Evolutionary conservation across 2,797 vertebrate genomes (phyloP).

Genomic region (Bovichtus diacanthus): DNA sequence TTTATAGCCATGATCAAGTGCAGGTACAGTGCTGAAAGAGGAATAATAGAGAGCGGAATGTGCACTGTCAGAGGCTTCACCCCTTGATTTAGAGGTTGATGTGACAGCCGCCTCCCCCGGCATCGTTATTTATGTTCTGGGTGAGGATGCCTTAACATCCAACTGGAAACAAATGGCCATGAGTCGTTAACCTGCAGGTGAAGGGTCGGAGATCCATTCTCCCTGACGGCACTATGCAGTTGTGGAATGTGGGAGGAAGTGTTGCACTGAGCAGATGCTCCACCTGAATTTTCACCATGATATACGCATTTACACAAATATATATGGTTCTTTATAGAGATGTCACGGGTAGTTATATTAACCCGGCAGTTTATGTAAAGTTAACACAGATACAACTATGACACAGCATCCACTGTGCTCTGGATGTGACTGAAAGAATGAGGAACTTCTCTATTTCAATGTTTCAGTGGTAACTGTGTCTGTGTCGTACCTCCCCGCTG

Average conservation of each 20-base stretch:
- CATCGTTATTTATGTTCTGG: conserved; percentile 78
- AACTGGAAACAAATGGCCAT: conserved; percentile 84
- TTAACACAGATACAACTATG: conserved; percentile 21
- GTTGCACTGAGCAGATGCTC: conserved; percentile 68
- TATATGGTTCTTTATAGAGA: conserved; percentile 14
- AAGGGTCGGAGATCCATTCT: conserved; percentile 77
- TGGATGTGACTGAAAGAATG: conserved; percentile 16
- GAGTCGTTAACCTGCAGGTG: conserved; percentile 83
- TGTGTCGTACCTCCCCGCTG: conserved; percentile 27
- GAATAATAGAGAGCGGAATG: conserved; percentile 75
- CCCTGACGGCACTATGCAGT: conserved; percentile 62
- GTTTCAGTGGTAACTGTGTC: conserved; percentile 28
- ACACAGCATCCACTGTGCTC: conserved; percentile 16
- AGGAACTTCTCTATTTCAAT: conserved; percentile 30
- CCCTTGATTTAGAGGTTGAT: conserved; percentile 78
- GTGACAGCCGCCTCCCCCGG: conserved; percentile 63
- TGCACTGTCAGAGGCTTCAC: conserved; percentile 70
- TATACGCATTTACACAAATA: conserved; percentile 24
- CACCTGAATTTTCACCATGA: conserved; percentile 44
- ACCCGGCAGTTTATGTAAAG: conserved; percentile 13
- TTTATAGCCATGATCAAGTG: conserved; percentile 64
- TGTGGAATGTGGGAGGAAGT: conserved; percentile 85
- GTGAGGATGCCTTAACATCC: conserved; percentile 79
- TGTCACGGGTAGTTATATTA: conserved; percentile 21
- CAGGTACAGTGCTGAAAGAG: conserved; percentile 52